Evolutionary conservation across 2,888 invertebrate species (phyloP), one percentile per base, ranked within the genome.

Genomic region (Lepetodrilus schrolli): DNA sequence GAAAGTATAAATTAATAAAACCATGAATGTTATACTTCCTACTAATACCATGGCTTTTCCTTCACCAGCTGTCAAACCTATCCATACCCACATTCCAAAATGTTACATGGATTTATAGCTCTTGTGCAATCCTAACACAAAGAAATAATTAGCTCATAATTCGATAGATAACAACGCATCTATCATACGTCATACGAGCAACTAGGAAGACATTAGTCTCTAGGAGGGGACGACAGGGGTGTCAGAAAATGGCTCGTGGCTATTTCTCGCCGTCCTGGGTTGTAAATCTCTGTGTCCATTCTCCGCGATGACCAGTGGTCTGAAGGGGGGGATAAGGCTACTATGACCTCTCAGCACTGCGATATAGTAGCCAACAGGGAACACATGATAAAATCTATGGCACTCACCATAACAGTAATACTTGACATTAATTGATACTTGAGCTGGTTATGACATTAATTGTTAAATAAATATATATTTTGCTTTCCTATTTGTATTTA

Each of bases 141-240:
- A 58, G 30, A 58, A 58, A 58, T 58, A 23, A 58, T 58, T 30
- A 30, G 7, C 34, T 17, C 30, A 34, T 58, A 58, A 58, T 58
- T 58, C 34, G 17, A 58, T 26, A 58, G 58, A 58, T 58, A 58
- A 58, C 58, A 58, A 58, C 26, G 34, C 58, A 58, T 58, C 58
- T 58, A 58, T 58, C 58, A 58, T 30, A 7, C 26, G 10, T 7
- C 20, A 23, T 4, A 17, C 26, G 17, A 17, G 17, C 58, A 26
- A 58, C 26, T 23, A 58, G 58, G 58, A 58, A 58, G 58, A 34
- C 58, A 58, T 58, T 58, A 58, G 34, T 7, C 23, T 23, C 30
- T 17, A 23, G 34, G 17, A 26, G 58, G 17, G n/a, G n/a, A 34
- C 34, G 17, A n/a, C 26, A 5, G 30, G 34, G 30, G 26, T 58